A percentile compares a stretch with the other conserved stretches of the same genome.
phyloP scores from a whole-genome alignment of 92 coral and sea anemone genomes.

The Desmophyllum pertusum region DNA sequence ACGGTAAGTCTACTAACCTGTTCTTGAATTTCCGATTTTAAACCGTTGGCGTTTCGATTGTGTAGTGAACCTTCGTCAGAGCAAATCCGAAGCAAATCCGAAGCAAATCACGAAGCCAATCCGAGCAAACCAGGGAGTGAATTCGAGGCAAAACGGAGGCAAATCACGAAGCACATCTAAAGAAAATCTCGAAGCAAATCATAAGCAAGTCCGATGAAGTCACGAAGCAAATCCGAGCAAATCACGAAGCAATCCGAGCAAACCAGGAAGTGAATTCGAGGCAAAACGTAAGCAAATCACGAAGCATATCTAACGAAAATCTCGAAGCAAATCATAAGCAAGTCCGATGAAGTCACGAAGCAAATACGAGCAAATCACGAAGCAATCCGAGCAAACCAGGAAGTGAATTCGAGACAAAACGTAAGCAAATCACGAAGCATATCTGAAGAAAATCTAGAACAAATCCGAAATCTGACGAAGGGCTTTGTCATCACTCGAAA shows the following conservation, averaged over 20 bases:
- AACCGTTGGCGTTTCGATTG: not conserved
- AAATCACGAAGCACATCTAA: not conserved
- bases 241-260: not conserved
- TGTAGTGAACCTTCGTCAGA: not conserved
- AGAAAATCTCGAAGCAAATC: not conserved
- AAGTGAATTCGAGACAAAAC: not conserved
- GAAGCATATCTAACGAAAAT: not conserved
- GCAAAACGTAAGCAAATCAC: not conserved
- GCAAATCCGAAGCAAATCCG: not conserved
- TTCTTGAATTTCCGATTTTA: not conserved
- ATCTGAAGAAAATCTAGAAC: not conserved
- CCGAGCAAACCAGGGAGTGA: not conserved
- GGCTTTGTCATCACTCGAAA: not conserved
- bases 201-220: not conserved
- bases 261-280: not conserved
- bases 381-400: not conserved
- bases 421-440: not conserved
- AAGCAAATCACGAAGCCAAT: not conserved
- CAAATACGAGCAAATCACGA: not conserved
- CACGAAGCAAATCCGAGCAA: not conserved
- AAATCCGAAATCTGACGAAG: not conserved
- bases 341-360: not conserved
- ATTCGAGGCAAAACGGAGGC: not conserved
- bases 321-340: not conserved
- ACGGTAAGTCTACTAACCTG: constrained; percentile 62